Evolutionary conservation across 2,113 vertebrate genomes (phyloP).

Genomic region (Bungarus multicinctus): DNA sequence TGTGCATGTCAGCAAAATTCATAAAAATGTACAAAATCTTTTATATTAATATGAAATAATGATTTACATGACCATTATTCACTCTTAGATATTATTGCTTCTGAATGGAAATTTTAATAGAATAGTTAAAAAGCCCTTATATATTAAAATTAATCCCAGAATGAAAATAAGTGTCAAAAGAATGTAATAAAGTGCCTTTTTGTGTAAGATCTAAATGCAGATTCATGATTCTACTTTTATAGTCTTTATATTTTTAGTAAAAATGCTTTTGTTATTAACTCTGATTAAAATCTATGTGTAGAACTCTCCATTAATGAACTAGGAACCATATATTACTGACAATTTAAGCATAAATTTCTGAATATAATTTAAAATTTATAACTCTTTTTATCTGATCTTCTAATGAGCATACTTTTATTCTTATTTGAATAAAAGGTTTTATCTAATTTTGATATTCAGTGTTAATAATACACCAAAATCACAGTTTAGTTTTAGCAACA

Average conservation of each 20-base stretch:
- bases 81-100: conserved; percentile 94
- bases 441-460: conserved; percentile 53
- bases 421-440: conserved; percentile 58
- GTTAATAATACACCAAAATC: conserved; percentile 55
- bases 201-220: conserved; percentile 82
- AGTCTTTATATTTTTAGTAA: conserved; percentile 88
- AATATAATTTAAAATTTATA: conserved; percentile 76
- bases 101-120: conserved; percentile 99
- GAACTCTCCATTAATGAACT: conserved; percentile 82
- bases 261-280: conserved; percentile 89
- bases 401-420: conserved; percentile 72
- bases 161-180: conserved; percentile 94
- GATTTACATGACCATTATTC: conserved; percentile 98
- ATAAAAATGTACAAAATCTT: conserved; percentile 88
- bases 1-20: conserved; percentile 91
- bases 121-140: conserved; percentile 98
- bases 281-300: conserved; percentile 82
- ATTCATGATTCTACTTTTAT: conserved; percentile 86
- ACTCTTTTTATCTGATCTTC: conserved; percentile 71
- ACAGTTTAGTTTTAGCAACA: conserved; percentile 42
- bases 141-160: conserved; percentile 97
- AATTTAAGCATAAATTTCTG: conserved; percentile 80
- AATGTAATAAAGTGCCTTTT: conserved; percentile 80
- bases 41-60: conserved; percentile 94
- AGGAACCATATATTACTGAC: conserved; percentile 77